Percentiles rank a stretch among this genome's conserved stretches.
phyloP scores from a whole-genome alignment of 2,888 invertebrate species.

The Parnassius glacialis region DNA sequence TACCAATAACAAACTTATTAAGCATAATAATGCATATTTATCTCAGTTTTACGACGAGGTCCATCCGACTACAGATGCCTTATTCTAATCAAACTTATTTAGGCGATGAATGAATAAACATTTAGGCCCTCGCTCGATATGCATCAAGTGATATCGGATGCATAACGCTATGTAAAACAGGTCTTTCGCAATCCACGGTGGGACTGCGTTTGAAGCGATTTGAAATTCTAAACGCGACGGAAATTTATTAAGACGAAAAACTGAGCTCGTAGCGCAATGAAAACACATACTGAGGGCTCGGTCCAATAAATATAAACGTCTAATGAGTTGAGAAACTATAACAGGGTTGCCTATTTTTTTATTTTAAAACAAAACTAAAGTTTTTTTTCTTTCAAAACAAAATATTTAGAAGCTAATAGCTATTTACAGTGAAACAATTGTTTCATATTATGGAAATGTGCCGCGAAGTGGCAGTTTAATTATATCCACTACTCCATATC shows the following conservation, averaged over 20 bases:
- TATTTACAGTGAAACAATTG: too few relatives aligned
- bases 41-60: conserved; percentile 21
- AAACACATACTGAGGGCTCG: conserved; percentile 6
- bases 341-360: too few relatives aligned
- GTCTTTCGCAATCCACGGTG: conserved; percentile 38
- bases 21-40: conserved; percentile 3
- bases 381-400: too few relatives aligned
- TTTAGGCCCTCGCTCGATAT: conserved; percentile 34
- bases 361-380: too few relatives aligned
- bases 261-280: conserved; percentile 14
- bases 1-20: background rate
- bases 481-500: too few relatives aligned
- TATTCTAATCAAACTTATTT: conserved; percentile 30
- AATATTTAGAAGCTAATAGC: too few relatives aligned
- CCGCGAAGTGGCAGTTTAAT: too few relatives aligned
- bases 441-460: too few relatives aligned
- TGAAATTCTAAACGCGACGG: conserved; percentile 43
- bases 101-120: conserved; percentile 38
- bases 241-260: conserved; percentile 23
- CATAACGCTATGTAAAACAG: conserved; percentile 43
- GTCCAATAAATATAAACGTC: conserved; percentile 8
- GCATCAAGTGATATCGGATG: conserved; percentile 45
- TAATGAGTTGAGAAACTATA: too few relatives aligned
- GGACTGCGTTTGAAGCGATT: conserved; percentile 38
- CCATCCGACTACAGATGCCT: conserved; percentile 3